Evolutionary conservation across 1,140 invertebrate species (phyloP), one percentile per base, ranked within the genome.

Genomic region (Cyclargus thomasi): DNA sequence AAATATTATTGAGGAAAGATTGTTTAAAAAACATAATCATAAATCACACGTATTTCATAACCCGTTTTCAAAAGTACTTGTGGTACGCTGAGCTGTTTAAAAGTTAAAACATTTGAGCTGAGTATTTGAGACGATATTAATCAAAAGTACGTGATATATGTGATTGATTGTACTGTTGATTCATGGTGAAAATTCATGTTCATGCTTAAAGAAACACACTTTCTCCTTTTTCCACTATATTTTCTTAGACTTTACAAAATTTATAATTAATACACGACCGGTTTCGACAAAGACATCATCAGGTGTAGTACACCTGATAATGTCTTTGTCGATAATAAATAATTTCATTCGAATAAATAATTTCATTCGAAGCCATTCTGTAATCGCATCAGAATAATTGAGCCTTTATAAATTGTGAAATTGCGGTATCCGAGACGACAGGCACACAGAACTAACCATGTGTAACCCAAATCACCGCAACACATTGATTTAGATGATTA

Each of bases 401-500:
- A 47, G 39, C 39, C 39, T 47, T 47, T 47, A 47, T 8, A 47
- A 47, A 14, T 47, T n/a, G 64, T 22, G 53, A 65, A n/a, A 53
- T 53, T 16, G 8, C 64, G 36, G 47, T 65, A 23, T 65, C 53
- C 55, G 53, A n/a, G 65, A 57, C 53, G 53, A 18, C 64, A 59
- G 55, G 23, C 65, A 59, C 65, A 66, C 65, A 66, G 65, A 70
- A 65, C 65, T 70, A 63, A 29, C 22, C 57, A 66, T 70, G 65
- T 67, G 65, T 74, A 70, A 70, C 66, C 65, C 53, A 70, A 74
- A 68, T 74, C 70, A 75, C 78, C 76, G 73, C 62, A 69, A 75
- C 75, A 82, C 74, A 79, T 73, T 75, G 65, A 80, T 78, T 75
- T 73, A 73, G 78, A 75, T 70, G 78, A 67, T 74, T 70, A 72